Conservation (phyloP, 2,797 vertebrate genomes). For the Sebastes paucispinis region DNA sequence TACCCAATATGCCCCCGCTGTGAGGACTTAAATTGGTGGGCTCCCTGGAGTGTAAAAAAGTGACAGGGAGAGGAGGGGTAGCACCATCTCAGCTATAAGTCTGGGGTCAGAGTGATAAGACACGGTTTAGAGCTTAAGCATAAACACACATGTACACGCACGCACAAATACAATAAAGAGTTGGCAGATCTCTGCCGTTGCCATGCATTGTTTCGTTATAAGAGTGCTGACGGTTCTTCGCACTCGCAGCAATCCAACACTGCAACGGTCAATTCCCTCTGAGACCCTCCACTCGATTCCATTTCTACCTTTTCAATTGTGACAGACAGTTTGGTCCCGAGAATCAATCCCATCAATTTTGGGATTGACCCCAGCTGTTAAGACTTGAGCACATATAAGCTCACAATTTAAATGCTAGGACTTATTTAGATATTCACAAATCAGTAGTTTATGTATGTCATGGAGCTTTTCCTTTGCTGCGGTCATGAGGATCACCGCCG, state of each 20-base stretch:
- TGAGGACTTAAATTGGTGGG: slow-evolving; percentile 49
- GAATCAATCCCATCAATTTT: slow-evolving; percentile 73
- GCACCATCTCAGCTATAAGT: slow-evolving; percentile 31
- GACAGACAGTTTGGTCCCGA: slow-evolving; percentile 57
- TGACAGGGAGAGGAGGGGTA: slow-evolving; percentile 26
- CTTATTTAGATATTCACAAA: slow-evolving; percentile 39
- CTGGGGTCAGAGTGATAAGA: slow-evolving; percentile 41
- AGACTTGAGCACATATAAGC: slow-evolving; percentile 15
- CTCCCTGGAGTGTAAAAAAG: slow-evolving; percentile 53
- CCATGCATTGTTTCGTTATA: not conserved
- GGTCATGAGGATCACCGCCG: not conserved
- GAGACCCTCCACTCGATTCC: slow-evolving; percentile 65
- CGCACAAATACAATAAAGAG: not conserved
- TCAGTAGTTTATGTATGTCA: slow-evolving; percentile 22
- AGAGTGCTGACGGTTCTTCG: slow-evolving; percentile 7
- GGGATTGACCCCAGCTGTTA: slow-evolving; percentile 50
- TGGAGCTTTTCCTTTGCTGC: slow-evolving; percentile 15
- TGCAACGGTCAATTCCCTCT: slow-evolving; percentile 46
- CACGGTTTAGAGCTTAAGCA: slow-evolving; percentile 34
- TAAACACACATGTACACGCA: slow-evolving; percentile 28
- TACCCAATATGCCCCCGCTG: slow-evolving; percentile 57
- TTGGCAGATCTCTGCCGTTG: not conserved
- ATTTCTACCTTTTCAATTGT: slow-evolving; percentile 46
- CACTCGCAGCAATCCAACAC: slow-evolving; percentile 22
- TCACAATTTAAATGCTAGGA: not conserved